These are phyloP conservation scores for Barbus barbus DNA, from an alignment of 2,113 vertebrate genomes.

Conservation along the genomic window DNA sequence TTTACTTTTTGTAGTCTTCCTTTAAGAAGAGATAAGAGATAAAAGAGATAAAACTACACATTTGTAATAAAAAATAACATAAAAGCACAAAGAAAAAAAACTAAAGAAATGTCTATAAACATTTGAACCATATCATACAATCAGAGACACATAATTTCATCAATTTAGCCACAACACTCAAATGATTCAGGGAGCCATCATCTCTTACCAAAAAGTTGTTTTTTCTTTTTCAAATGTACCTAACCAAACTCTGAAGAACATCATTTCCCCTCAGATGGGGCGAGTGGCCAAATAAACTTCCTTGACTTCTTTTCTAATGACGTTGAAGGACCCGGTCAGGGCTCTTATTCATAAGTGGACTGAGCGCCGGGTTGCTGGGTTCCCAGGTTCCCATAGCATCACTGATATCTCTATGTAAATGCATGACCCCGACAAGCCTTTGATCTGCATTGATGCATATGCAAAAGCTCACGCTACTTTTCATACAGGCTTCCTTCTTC, in stretches of 20 bases:
- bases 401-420: slow-evolving; percentile 75
- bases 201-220: slow-evolving; percentile 33
- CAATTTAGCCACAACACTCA: background rate
- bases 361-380: slow-evolving; percentile 60
- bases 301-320: slow-evolving; percentile 77
- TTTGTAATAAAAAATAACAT: no score
- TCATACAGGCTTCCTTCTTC: slow-evolving; percentile 81
- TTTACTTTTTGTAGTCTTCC: slow-evolving; percentile 66
- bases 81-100: background rate
- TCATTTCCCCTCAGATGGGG: slow-evolving; percentile 55
- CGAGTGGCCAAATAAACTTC: slow-evolving; percentile 64
- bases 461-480: slow-evolving; percentile 67
- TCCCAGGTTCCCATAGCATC: slow-evolving; percentile 69
- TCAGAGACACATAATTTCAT: background rate
- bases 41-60: background rate
- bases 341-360: slow-evolving; percentile 70
- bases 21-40: slow-evolving; percentile 69
- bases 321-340: slow-evolving; percentile 73
- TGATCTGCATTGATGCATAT: slow-evolving; percentile 82
- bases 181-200: background rate
- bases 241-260: slow-evolving; percentile 44
- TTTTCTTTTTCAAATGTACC: slow-evolving; percentile 12
- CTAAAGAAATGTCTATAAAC: background rate
- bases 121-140: background rate
- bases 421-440: slow-evolving; percentile 75